These are phyloP conservation scores for Anthopleura sola DNA, from an alignment of 64 coral and sea anemone genomes.

Conservation along the genomic window DNA sequence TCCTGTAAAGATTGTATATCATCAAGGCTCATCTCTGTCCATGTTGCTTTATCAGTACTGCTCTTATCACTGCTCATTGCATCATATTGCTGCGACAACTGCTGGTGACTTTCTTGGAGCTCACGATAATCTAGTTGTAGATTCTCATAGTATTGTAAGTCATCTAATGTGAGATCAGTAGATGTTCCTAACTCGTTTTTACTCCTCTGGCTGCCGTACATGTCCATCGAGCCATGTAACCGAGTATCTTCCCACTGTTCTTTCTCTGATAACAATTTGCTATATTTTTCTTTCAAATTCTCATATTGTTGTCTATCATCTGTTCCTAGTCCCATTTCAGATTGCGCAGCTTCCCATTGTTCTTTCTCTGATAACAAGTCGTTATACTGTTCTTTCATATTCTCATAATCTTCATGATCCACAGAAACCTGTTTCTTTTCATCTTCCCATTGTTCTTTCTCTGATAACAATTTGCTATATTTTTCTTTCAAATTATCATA, in stretches of 20 bases:
- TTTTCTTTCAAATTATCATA: background rate
- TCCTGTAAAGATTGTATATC: constrained; percentile 11
- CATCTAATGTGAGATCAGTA: constrained; percentile 14
- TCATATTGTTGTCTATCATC: background rate
- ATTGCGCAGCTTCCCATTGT: background rate
- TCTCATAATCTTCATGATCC: background rate
- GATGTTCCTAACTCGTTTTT: background rate
- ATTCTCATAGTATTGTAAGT: constrained; percentile 13
- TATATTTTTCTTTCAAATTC: background rate
- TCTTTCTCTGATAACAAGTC: no score
- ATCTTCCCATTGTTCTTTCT: background rate
- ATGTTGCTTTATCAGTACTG: background rate
- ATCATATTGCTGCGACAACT: background rate
- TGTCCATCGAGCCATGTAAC: background rate
- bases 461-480: background rate
- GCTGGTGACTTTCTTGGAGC: background rate
- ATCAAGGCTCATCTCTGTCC: constrained; percentile 20
- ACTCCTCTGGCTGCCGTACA: background rate
- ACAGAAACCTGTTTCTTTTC: background rate
- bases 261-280: background rate
- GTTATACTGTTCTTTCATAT: no score
- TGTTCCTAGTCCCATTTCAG: background rate
- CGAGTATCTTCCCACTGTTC: background rate
- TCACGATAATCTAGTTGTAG: background rate
- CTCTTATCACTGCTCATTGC: background rate